A percentile compares a stretch with the other conserved stretches of the same genome.
phyloP scores from a whole-genome alignment of 2,113 vertebrate genomes.

The Labeo rohita region DNA sequence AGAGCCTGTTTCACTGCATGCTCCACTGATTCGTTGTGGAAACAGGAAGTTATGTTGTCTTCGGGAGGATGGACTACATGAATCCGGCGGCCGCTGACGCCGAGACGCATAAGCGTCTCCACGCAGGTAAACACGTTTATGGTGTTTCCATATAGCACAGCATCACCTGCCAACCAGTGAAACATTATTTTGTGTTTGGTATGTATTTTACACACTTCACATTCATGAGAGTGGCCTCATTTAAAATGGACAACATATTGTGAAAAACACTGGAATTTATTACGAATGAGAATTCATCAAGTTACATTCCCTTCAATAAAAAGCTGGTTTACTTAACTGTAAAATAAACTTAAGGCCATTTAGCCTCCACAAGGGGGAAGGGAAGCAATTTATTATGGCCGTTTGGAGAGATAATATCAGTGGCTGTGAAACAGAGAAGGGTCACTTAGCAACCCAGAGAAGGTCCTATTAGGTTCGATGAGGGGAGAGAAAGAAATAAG shows the following conservation, averaged over 20 bases:
- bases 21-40: slow-evolving; percentile 72
- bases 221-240: not conserved
- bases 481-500: slow-evolving; percentile 6
- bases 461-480: slow-evolving; percentile 44
- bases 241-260: not conserved
- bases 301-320: slow-evolving; percentile 35
- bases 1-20: slow-evolving; percentile 65
- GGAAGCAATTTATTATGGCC: not conserved
- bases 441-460: slow-evolving; percentile 80
- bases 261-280: not conserved
- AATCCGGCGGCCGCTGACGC: slow-evolving; percentile 77
- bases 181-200: not conserved
- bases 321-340: not conserved
- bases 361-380: slow-evolving; percentile 54
- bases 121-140: slow-evolving; percentile 81
- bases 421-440: slow-evolving; percentile 70
- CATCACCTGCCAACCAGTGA: slow-evolving; percentile 72
- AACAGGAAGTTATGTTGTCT: slow-evolving; percentile 59
- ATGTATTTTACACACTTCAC: not conserved
- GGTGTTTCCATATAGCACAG: slow-evolving; percentile 87
- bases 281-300: not conserved
- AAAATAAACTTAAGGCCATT: slow-evolving; percentile 5
- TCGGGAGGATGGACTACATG: slow-evolving; percentile 79
- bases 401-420: slow-evolving; percentile 67
- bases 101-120: slow-evolving; percentile 79